Evolutionary conservation across 2,888 invertebrate species (phyloP).

Genomic region (Eurois occulta): DNA sequence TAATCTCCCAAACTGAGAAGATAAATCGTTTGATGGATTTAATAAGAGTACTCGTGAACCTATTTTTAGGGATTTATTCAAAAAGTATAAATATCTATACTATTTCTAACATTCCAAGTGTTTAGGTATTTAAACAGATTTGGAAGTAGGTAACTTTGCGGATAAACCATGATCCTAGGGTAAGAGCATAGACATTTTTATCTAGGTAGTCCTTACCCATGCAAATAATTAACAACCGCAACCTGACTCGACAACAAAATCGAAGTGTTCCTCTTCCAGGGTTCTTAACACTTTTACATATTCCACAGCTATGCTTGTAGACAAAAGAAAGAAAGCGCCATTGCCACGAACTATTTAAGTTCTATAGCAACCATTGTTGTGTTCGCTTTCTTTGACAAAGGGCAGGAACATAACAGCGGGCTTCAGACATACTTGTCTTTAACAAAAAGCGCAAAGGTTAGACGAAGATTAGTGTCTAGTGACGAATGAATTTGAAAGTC

Average conservation of each 20-base stretch:
- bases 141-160: not conserved
- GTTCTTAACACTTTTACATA: conserved; percentile 4
- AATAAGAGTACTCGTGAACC: not conserved
- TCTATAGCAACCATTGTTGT: conserved; percentile 58
- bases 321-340: conserved; percentile 65
- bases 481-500: conserved; percentile 17
- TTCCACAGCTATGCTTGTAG: conserved; percentile 29
- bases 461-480: not conserved
- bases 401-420: conserved; percentile 55
- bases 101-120: not conserved
- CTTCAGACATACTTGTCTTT: conserved; percentile 11
- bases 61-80: not conserved
- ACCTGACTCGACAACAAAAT: not conserved
- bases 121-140: too few relatives aligned
- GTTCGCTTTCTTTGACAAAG: conserved; percentile 64
- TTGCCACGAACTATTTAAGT: conserved; percentile 59
- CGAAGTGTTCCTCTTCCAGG: not conserved
- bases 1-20: not conserved
- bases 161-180: not conserved
- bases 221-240: not conserved
- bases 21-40: not conserved
- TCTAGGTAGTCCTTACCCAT: not conserved
- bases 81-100: too few relatives aligned
- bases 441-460: conserved; percentile 2
- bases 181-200: not conserved